Conservation (phyloP, 2,797 vertebrate genomes). For the Falco columbarius region DNA sequence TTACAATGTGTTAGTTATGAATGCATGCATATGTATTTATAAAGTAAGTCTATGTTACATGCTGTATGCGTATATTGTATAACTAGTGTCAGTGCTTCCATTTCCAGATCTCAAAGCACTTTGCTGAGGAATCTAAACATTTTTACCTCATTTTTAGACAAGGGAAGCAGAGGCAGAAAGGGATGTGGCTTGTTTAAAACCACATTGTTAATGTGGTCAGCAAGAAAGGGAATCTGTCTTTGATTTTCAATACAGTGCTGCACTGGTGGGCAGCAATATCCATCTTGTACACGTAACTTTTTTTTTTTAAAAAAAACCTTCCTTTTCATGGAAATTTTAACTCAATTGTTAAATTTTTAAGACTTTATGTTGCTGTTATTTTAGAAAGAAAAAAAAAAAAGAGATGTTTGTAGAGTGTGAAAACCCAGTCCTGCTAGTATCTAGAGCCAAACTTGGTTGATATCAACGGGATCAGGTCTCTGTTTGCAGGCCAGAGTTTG, state of each 20-base stretch:
- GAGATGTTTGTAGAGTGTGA: fast-evolving
- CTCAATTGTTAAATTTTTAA: not conserved
- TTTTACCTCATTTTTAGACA: not conserved
- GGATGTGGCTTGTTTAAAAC: not conserved
- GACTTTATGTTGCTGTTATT: not conserved
- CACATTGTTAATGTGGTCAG: not conserved
- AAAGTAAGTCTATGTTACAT: not conserved
- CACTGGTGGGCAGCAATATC: not conserved
- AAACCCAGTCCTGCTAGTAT: not conserved
- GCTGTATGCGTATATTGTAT: not conserved
- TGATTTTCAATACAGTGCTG: not conserved
- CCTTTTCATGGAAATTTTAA: not conserved
- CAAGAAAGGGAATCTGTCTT: not conserved
- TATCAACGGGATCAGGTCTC: not conserved
- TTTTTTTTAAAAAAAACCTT: not conserved
- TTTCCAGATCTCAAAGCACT: not conserved
- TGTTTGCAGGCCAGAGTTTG: not conserved
- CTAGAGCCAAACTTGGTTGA: not conserved
- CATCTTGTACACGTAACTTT: not conserved
- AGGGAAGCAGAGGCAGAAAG: not conserved
- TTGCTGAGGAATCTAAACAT: not conserved
- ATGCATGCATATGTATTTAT: not conserved
- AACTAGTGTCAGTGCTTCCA: not conserved
- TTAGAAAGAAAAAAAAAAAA: not conserved
- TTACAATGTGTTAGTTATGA: not conserved